A percentile compares a stretch with the other conserved stretches of the same genome.
Evolutionary conservation across 1,140 invertebrate genomes (phyloP).

Genomic region (Pantala flavescens): DNA sequence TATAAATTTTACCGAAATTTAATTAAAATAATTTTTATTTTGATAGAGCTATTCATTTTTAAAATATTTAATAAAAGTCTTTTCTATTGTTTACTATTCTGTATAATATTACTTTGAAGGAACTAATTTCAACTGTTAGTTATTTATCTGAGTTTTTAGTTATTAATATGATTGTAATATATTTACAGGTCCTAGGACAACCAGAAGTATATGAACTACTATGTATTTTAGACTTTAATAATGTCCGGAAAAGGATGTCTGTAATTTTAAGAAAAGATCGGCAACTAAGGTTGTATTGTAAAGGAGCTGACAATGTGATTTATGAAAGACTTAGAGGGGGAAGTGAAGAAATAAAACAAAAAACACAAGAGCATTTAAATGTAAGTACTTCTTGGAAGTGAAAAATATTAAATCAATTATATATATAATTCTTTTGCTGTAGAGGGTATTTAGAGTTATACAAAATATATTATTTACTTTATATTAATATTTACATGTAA

Average conservation of each 20-base stretch:
- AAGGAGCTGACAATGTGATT: slow-evolving; percentile 97
- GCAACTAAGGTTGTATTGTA: slow-evolving; percentile 85
- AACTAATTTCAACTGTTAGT: too few relatives aligned
- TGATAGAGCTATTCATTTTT: too few relatives aligned
- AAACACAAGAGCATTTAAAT: slow-evolving; percentile 89
- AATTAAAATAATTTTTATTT: too few relatives aligned
- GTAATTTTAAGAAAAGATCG: slow-evolving; percentile 84
- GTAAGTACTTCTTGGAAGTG: slow-evolving; percentile 47
- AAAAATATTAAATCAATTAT: too few relatives aligned
- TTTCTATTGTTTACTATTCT: too few relatives aligned
- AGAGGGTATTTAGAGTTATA: too few relatives aligned
- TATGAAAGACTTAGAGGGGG: slow-evolving; percentile 77
- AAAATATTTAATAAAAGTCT: too few relatives aligned
- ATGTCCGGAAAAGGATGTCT: slow-evolving; percentile 97
- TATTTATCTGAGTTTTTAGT: too few relatives aligned
- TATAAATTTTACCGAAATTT: too few relatives aligned
- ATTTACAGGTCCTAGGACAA: slow-evolving; percentile 54
- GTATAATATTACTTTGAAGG: too few relatives aligned
- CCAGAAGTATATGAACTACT: slow-evolving; percentile 87
- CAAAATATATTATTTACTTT: background rate
- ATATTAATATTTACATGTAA: background rate
- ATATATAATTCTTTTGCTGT: too few relatives aligned
- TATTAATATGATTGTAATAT: too few relatives aligned
- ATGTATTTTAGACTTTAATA: slow-evolving; percentile 98
- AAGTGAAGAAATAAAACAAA: slow-evolving; percentile 62